phyloP scores from a whole-genome alignment of 1,140 invertebrate genomes.

The Venustaconcha ellipsiformis region DNA sequence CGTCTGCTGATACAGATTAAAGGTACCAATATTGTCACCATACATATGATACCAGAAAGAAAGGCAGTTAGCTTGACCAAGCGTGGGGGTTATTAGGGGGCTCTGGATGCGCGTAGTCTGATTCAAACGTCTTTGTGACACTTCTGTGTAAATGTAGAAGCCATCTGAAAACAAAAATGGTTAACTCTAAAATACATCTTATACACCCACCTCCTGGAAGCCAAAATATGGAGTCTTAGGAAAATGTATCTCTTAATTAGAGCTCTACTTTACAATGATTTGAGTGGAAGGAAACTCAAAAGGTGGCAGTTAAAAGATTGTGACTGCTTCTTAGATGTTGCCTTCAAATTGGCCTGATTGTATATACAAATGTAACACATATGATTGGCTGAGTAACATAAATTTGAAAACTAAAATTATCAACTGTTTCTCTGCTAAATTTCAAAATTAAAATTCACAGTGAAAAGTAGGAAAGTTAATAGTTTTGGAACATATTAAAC shows the following conservation, averaged over 20 bases:
- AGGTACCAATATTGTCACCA: conserved; percentile 38
- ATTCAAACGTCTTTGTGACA: conserved; percentile 68
- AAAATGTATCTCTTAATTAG: neutral
- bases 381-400: too few relatives aligned
- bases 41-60: conserved; percentile 47
- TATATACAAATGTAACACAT: neutral
- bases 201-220: neutral
- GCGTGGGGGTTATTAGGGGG: conserved; percentile 6
- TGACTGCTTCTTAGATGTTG: neutral
- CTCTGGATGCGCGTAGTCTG: conserved; percentile 33
- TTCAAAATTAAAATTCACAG: too few relatives aligned
- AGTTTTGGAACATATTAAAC: too few relatives aligned
- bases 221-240: neutral
- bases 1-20: conserved; percentile 42
- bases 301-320: neutral
- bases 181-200: neutral
- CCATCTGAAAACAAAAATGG: conserved; percentile 31
- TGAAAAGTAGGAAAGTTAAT: too few relatives aligned
- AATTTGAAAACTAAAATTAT: too few relatives aligned
- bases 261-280: too few relatives aligned
- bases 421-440: too few relatives aligned
- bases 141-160: conserved; percentile 61
- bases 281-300: neutral
- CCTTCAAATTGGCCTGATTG: too few relatives aligned
- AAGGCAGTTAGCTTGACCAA: conserved; percentile 29